phyloP scores from a whole-genome alignment of 2,888 invertebrate genomes.

The Acanthosepion lycidas region DNA sequence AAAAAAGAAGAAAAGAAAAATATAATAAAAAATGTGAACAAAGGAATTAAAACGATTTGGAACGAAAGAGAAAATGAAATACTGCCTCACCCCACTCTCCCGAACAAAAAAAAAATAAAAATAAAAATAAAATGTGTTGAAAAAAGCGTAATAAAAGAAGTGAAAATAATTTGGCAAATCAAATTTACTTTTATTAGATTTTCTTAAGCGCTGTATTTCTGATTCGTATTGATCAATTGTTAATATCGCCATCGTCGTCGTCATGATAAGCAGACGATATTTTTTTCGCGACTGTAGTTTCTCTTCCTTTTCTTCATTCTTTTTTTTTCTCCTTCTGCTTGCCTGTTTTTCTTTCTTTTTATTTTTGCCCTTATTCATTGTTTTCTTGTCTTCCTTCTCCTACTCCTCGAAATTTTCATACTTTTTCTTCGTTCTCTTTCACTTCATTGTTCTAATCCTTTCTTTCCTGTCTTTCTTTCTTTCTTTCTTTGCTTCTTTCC shows the following conservation, averaged over 20 bases:
- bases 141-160: neutral
- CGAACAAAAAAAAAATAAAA: neutral
- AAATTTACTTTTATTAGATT: conserved; percentile 12
- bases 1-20: neutral
- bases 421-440: neutral
- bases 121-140: neutral
- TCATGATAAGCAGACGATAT: neutral
- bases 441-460: neutral
- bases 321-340: neutral
- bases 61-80: neutral
- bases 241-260: neutral
- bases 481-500: neutral
- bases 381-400: too few species aligned
- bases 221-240: neutral
- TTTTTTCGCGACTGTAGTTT: neutral
- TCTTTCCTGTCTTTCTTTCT: neutral
- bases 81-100: too few species aligned
- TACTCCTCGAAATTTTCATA: neutral
- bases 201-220: neutral
- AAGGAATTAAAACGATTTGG: neutral
- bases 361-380: neutral
- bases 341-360: neutral
- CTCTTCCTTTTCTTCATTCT: neutral
- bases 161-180: conserved; percentile 33
- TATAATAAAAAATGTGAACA: neutral